These are phyloP conservation scores for Cheumatopsyche charites DNA, from an alignment of 1,140 invertebrate species.

Conservation along the genomic window DNA sequence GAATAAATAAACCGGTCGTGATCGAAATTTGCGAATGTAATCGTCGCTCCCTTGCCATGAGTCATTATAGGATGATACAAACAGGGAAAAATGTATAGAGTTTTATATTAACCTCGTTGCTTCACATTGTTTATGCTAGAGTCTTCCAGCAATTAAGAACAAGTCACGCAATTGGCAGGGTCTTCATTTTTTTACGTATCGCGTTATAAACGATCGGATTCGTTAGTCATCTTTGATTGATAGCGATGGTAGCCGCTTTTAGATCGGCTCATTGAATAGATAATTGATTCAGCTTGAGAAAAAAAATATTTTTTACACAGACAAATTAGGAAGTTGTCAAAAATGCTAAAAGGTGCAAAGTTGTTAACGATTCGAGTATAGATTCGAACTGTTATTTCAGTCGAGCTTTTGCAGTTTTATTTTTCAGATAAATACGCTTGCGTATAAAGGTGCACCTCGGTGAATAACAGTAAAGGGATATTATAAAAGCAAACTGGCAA, in stretches of 20 bases:
- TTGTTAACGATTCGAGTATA: too few species aligned
- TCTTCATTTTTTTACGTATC: not conserved
- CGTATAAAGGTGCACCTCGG: too few species aligned
- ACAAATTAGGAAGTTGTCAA: too few species aligned
- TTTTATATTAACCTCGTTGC: slow-evolving; percentile 1
- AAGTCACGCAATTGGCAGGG: slow-evolving; percentile 19
- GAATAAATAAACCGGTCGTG: too few species aligned
- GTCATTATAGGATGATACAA: not conserved
- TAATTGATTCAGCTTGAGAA: not conserved
- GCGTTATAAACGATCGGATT: not conserved
- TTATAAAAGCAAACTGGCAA: slow-evolving; percentile 12
- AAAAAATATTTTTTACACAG: too few species aligned
- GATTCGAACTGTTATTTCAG: too few species aligned
- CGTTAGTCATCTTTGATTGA: slow-evolving; percentile 20
- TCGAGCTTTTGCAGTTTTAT: too few species aligned
- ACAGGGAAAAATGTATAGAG: slow-evolving; percentile 1
- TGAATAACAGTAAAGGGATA: slow-evolving; percentile 6
- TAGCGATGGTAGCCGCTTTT: not conserved
- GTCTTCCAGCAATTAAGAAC: not conserved
- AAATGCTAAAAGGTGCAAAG: too few species aligned
- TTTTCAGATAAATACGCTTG: too few species aligned
- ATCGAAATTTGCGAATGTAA: not conserved
- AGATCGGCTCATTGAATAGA: not conserved
- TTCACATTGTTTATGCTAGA: slow-evolving; percentile 9
- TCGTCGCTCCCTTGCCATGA: not conserved